These are phyloP conservation scores for Piezodorus guildinii DNA, from an alignment of 1,140 invertebrate species.

Conservation along the genomic window DNA sequence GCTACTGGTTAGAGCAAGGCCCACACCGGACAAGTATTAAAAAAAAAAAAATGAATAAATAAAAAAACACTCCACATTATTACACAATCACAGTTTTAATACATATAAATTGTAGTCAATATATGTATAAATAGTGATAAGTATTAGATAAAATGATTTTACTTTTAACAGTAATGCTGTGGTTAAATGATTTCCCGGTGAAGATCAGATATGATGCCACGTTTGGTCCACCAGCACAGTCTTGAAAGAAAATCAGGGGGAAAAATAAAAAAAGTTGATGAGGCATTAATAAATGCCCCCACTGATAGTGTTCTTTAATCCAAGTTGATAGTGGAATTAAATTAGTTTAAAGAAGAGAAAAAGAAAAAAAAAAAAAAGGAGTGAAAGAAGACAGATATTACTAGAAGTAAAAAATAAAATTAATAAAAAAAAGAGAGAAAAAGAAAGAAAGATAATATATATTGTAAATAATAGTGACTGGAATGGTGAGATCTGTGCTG, in stretches of 20 bases:
- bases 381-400: conserved; percentile 1
- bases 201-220: conserved; percentile 48
- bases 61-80: neutral
- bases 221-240: conserved; percentile 47
- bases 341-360: neutral
- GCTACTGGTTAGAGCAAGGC: conserved; percentile 1
- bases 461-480: conserved; percentile 3
- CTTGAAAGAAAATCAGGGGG: neutral
- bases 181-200: neutral
- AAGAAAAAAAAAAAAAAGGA: conserved; percentile 15
- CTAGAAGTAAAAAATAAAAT: conserved; percentile 8
- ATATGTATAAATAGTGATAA: neutral
- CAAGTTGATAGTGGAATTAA: too few relatives aligned
- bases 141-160: neutral
- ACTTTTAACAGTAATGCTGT: neutral
- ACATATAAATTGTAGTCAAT: neutral
- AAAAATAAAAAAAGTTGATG: neutral
- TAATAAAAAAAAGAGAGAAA: conserved; percentile 4
- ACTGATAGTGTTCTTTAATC: too few relatives aligned
- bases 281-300: too few relatives aligned
- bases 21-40: conserved; percentile 9
- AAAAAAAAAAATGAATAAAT: neutral
- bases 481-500: conserved; percentile 44
- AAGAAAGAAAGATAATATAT: too few relatives aligned
- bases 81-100: neutral